Percentiles rank a stretch among this genome's conserved stretches.
Evolutionary conservation across 2,113 vertebrate genomes (phyloP).

Genomic region (western clawed frog (Xenopus tropicalis)): UCB_Xtro_10.0 CM004446.2:136965501-136966000

Average conservation of each 20-base stretch:
- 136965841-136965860: background rate
- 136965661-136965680: constrained; percentile 6
- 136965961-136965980: background rate
- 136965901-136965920: background rate
- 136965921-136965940: background rate
- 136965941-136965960: background rate
- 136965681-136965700: constrained; percentile 29
- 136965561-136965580: background rate
- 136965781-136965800: background rate
- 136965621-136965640: constrained; percentile 12
- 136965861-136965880: constrained; percentile 14
- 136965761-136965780: background rate
- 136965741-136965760: constrained; percentile 19
- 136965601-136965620: constrained; percentile 9
- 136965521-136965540: background rate
- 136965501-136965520: constrained; percentile 4
- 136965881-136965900: background rate
- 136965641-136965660: constrained; percentile 30
- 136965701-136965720: constrained; percentile 19
- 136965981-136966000: no score
- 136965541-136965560: background rate
- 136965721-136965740: constrained; percentile 31
- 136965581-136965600: background rate
- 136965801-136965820: constrained; percentile 1
- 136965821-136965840: constrained; percentile 4